Conservation (phyloP, 2,888 invertebrate species). For the Hipparchia sbordonii region DNA sequence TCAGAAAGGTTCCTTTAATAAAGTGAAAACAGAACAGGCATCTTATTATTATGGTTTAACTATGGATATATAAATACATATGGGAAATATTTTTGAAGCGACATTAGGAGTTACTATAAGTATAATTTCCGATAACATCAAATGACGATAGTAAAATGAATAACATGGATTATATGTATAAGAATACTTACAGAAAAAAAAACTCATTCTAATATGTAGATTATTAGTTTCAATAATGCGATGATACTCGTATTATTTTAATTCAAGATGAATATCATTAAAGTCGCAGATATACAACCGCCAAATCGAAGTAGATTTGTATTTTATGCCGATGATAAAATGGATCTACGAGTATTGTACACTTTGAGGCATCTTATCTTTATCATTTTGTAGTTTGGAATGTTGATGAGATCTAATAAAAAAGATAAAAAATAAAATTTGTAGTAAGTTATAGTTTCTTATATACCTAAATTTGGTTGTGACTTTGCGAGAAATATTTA, state of each 20-base stretch:
- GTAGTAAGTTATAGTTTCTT: too few relatives aligned
- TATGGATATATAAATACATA: background rate
- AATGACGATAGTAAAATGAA: background rate
- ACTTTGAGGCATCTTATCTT: background rate
- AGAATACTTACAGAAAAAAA: too few relatives aligned
- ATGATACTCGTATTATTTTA: background rate
- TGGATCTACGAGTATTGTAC: background rate
- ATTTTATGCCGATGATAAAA: background rate
- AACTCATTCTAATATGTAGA: background rate
- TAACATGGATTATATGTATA: too few relatives aligned
- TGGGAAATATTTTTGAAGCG: background rate
- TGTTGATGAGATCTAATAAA: background rate
- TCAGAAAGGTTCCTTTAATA: background rate
- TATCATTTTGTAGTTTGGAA: background rate
- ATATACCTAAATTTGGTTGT: too few relatives aligned
- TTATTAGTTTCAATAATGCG: background rate
- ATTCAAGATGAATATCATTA: background rate
- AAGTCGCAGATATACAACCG: background rate
- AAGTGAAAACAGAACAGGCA: background rate
- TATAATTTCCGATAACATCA: background rate
- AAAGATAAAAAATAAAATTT: background rate
- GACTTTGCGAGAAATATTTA: too few relatives aligned
- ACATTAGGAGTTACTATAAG: background rate
- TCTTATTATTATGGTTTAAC: background rate
- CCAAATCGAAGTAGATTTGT: background rate